Evolutionary conservation across 53 echinoderm and acorn worm species (phyloP).

Genomic region (Arbacia lixula): DNA sequence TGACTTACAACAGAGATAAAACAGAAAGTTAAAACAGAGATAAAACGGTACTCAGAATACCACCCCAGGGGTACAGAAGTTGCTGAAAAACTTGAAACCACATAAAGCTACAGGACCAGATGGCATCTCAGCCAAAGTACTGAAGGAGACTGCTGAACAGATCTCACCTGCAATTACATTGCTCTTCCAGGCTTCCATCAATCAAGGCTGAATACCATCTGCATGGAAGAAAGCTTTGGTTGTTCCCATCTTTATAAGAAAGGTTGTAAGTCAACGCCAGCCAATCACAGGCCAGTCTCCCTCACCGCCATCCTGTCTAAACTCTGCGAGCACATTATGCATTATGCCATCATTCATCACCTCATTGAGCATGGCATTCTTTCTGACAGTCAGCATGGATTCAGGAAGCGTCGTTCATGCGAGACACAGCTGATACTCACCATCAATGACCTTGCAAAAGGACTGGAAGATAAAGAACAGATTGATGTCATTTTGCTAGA

Average conservation of each 20-base stretch:
- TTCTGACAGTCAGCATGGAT: slow-evolving; percentile 58
- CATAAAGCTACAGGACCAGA: slow-evolving; percentile 32
- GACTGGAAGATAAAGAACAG: slow-evolving; percentile 50
- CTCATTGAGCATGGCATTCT: slow-evolving; percentile 19
- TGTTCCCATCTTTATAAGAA: slow-evolving; percentile 62
- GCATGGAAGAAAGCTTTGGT: slow-evolving; percentile 55
- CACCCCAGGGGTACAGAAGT: too few species aligned
- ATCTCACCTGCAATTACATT: slow-evolving; percentile 35
- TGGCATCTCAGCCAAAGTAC: slow-evolving; percentile 38
- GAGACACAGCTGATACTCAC: slow-evolving; percentile 26
- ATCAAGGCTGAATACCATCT: slow-evolving; percentile 56
- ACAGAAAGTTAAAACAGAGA: too few species aligned
- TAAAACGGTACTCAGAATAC: too few species aligned
- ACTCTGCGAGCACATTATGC: slow-evolving; percentile 59
- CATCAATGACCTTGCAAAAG: slow-evolving; percentile 41
- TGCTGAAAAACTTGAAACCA: slow-evolving; percentile 55
- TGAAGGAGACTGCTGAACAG: slow-evolving; percentile 44
- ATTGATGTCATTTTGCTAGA: slow-evolving; percentile 41
- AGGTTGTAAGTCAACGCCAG: slow-evolving; percentile 50
- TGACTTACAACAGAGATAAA: too few species aligned
- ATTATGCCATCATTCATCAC: slow-evolving; percentile 58
- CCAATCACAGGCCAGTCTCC: slow-evolving; percentile 56
- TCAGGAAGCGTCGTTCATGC: slow-evolving; percentile 46
- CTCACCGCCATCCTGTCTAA: slow-evolving; percentile 54
- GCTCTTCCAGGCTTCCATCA: slow-evolving; percentile 51